A percentile compares a stretch with the other conserved stretches of the same genome.
Conservation (phyloP, 2,888 invertebrate genomes). For the Apodemia zela region DNA sequence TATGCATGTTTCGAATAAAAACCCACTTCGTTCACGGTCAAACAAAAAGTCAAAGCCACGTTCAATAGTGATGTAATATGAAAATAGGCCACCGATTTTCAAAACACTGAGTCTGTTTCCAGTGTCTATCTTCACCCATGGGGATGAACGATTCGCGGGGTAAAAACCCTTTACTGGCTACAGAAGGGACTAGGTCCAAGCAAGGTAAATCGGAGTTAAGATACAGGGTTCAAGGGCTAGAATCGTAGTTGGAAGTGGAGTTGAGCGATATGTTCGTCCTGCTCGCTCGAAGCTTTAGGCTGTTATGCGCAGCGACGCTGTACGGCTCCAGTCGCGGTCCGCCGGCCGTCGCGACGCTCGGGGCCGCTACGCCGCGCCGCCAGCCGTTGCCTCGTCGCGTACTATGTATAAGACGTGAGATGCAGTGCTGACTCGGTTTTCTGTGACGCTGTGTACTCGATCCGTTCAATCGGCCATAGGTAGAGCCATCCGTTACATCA, state of each 20-base stretch:
- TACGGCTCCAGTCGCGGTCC: slow-evolving; percentile 73
- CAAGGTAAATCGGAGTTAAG: slow-evolving; percentile 70
- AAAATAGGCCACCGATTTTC: slow-evolving; percentile 54
- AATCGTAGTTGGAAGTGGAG: slow-evolving; percentile 53
- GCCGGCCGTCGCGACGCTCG: slow-evolving; percentile 79
- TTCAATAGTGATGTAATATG: slow-evolving; percentile 74
- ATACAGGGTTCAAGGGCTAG: slow-evolving; percentile 71
- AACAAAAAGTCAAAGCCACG: slow-evolving; percentile 63
- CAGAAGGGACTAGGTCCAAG: slow-evolving; percentile 53
- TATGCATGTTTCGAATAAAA: slow-evolving; percentile 39
- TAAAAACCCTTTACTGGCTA: slow-evolving; percentile 70
- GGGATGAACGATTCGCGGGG: slow-evolving; percentile 44
- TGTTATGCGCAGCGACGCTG: slow-evolving; percentile 68
- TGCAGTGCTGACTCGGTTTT: slow-evolving; percentile 54
- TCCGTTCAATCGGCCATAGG: slow-evolving; percentile 7
- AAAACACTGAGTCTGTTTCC: slow-evolving; percentile 3
- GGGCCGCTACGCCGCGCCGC: slow-evolving; percentile 73
- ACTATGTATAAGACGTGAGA: slow-evolving; percentile 53
- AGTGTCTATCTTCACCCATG: slow-evolving; percentile 10
- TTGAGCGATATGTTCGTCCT: slow-evolving; percentile 61
- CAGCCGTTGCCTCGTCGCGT: slow-evolving; percentile 53
- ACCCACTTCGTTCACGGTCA: slow-evolving; percentile 67
- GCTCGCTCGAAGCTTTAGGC: slow-evolving; percentile 73
- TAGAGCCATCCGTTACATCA: slow-evolving; percentile 2
- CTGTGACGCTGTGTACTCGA: slow-evolving; percentile 16